Base-by-base conservation (phyloP, 2,797 vertebrate genomes). In the Gambusia yucatana region DNA sequence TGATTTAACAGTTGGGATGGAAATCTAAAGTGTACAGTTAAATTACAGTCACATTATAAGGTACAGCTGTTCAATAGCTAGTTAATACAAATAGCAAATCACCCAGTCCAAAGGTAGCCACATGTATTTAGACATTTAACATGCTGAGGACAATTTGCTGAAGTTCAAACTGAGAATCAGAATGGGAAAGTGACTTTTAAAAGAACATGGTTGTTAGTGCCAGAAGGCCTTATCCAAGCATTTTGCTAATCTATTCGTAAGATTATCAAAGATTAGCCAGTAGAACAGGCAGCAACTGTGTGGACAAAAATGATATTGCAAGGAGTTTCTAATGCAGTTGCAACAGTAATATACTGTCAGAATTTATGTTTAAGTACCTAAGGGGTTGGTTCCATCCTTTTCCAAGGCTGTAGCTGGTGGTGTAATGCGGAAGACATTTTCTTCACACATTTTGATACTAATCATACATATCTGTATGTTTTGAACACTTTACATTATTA, bases 391-490 rank as follows among this genome's bases (percentile, higher is more conserved):
- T 39, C 17, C 33, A 39, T 39, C 17, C 8, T 39, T 7, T 3
- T 17, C 7, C 4, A 33, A 33, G 6, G 17, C 16, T 65, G 61
- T 7, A 8, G 61, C 16, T 63, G 33, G 57, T 61, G 28, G 30
- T 61, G 59, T 61, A 61, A 61, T 8, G 14, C 30, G 6, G 30
- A 17, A 8, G 30, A 61, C 11, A 33, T 33, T 61, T 61, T 33
- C 28, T 59, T 17, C 14, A 11, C 14, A 61, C 57, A 61, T 20
- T 20, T 82, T 72, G 22, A 36, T 65, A 6, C 63, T 83, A 79
- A 85, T 41, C 36, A 82, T 79, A 65, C 43, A 85, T 69, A 75
- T 11, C n/a, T 67, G 22, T 2, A 8, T 43, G 25, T 70, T 55
- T 76, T 77, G 28, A 73, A 75, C 41, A 50, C 39, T 55, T 75